These are phyloP conservation scores for Heteropelma amictum DNA, from an alignment of 2,888 invertebrate species.

Conservation along the genomic window DNA sequence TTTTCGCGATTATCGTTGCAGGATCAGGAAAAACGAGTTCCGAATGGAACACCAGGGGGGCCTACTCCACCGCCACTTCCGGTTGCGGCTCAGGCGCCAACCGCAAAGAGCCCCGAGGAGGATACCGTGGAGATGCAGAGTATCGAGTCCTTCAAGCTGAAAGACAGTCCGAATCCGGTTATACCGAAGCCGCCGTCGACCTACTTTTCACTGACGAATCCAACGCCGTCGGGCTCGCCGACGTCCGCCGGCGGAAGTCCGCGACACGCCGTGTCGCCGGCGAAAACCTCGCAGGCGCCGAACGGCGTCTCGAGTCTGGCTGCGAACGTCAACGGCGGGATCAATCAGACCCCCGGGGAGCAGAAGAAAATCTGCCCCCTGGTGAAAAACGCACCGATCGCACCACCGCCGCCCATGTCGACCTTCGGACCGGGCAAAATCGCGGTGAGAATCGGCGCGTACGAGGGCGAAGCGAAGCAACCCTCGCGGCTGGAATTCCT, in stretches of 20 bases:
- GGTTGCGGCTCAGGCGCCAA: conserved; percentile 60
- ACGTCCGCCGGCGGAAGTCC: conserved; percentile 65
- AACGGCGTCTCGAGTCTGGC: conserved; percentile 48
- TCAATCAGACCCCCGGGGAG: conserved; percentile 51
- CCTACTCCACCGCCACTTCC: conserved; percentile 70
- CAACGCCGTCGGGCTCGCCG: no score
- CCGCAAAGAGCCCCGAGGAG: conserved; percentile 76
- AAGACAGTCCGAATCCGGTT: conserved; percentile 82
- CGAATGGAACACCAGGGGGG: conserved; percentile 58
- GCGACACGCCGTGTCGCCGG: conserved; percentile 67
- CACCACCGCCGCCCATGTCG: conserved; percentile 49
- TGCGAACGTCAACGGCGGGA: conserved; percentile 50
- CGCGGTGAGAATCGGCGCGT: conserved; percentile 74
- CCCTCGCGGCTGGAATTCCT: conserved; percentile 88
- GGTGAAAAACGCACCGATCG: conserved; percentile 76
- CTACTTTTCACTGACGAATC: conserved; percentile 83
- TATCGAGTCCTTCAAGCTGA: conserved; percentile 86
- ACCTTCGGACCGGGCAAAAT: conserved; percentile 66
- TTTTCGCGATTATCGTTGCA: conserved; percentile 44
- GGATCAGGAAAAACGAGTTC: conserved; percentile 70
- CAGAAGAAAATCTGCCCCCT: conserved; percentile 75
- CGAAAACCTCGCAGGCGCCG: conserved; percentile 76
- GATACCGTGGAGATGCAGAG: conserved; percentile 86
- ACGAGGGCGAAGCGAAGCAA: conserved; percentile 79
- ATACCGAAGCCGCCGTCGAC: conserved; percentile 84